These are phyloP conservation scores for Ormyrus nitidulus DNA, from an alignment of 2,888 invertebrate species.

Conservation along the genomic window DNA sequence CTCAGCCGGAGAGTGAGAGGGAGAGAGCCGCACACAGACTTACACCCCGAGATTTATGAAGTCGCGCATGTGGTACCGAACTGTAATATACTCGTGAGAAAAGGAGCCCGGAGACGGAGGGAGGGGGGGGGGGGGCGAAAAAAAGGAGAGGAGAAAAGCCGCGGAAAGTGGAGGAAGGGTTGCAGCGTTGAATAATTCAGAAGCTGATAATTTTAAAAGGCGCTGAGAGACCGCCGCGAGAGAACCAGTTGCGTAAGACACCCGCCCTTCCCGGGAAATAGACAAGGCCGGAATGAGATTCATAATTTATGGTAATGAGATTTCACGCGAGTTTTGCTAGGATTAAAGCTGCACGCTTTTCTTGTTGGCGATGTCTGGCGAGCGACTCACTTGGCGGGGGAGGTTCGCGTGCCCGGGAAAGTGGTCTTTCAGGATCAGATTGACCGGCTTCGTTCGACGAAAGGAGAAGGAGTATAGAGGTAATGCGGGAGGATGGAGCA, in stretches of 20 bases:
- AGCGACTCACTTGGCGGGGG: no score
- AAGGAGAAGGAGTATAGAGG: no score
- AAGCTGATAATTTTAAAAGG: conserved; percentile 32
- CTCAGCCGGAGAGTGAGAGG: not conserved
- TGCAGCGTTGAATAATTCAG: conserved; percentile 40
- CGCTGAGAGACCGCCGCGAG: not conserved
- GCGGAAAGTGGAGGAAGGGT: not conserved
- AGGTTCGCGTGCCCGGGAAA: no score
- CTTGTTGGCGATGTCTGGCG: no score
- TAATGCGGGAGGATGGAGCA: no score
- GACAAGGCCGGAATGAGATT: conserved; percentile 3
- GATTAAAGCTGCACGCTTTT: no score
- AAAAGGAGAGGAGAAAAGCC: not conserved
- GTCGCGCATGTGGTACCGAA: conserved; percentile 23
- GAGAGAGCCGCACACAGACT: not conserved
- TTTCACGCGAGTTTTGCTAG: not conserved
- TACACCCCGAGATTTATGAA: conserved; percentile 31
- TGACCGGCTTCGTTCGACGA: no score
- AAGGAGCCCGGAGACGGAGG: not conserved
- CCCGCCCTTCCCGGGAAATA: not conserved
- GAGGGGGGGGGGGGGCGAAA: not conserved
- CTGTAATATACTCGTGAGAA: conserved; percentile 20
- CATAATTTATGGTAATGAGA: conserved; percentile 36
- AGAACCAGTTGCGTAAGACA: conserved; percentile 1
- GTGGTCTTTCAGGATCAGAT: no score